These are phyloP conservation scores for Epinephelus cyanopodus DNA, from an alignment of 2,113 vertebrate genomes.

Conservation along the genomic window DNA sequence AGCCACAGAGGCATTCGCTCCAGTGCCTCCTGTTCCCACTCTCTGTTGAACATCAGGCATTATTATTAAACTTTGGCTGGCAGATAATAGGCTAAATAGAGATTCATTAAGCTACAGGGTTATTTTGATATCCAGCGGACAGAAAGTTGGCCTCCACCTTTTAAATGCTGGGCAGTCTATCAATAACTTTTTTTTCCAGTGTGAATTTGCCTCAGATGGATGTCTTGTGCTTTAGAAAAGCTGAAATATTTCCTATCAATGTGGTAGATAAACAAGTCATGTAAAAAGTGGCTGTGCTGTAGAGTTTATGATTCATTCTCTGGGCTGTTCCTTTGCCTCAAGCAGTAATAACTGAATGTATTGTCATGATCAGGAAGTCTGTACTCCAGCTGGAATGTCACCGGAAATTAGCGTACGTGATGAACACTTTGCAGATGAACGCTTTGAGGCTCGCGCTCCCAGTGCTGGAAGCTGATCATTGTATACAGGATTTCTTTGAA, in stretches of 20 bases:
- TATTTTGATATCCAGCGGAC: slow-evolving; percentile 8
- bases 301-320: slow-evolving; percentile 7
- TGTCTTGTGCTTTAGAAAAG: background rate
- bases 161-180: slow-evolving; percentile 5
- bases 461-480: slow-evolving; percentile 32
- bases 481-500: slow-evolving; percentile 23
- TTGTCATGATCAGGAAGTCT: slow-evolving; percentile 79
- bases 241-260: slow-evolving; percentile 7
- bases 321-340: background rate
- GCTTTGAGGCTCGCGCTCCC: slow-evolving; percentile 32
- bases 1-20: slow-evolving; percentile 26
- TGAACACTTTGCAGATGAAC: slow-evolving; percentile 39
- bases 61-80: slow-evolving; percentile 34
- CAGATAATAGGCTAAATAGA: slow-evolving; percentile 40
- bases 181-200: slow-evolving; percentile 7
- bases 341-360: slow-evolving; percentile 45
- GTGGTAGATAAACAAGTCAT: slow-evolving; percentile 38
- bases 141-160: slow-evolving; percentile 30
- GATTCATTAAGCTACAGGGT: slow-evolving; percentile 27
- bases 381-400: slow-evolving; percentile 73
- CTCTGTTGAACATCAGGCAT: slow-evolving; percentile 27
- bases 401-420: slow-evolving; percentile 65
- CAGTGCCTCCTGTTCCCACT: background rate
- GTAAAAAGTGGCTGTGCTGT: background rate
- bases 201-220: slow-evolving; percentile 12